Conservation (phyloP, 1,140 invertebrate genomes). For the Drosophila guanche region DNA sequence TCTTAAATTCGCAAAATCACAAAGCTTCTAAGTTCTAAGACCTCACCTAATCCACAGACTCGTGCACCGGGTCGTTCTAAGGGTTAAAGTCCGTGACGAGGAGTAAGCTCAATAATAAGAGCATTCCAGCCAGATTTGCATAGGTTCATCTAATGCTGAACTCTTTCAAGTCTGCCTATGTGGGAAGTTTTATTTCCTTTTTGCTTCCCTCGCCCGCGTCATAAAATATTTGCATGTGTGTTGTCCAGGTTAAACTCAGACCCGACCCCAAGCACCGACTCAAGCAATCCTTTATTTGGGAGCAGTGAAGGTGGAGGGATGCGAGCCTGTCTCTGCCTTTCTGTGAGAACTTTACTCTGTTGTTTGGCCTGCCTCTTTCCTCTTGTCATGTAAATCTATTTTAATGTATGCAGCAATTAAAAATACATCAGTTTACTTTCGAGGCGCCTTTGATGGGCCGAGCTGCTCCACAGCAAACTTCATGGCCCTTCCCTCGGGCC, state of each 20-base stretch:
- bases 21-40: slow-evolving; percentile 32
- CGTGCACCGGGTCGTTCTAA: slow-evolving; percentile 15
- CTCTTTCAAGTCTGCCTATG: slow-evolving; percentile 19
- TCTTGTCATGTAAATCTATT: slow-evolving; percentile 72
- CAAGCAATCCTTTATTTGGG: slow-evolving; percentile 26
- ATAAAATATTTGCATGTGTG: slow-evolving; percentile 63
- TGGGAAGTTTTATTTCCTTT: slow-evolving; percentile 9
- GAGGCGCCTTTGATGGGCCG: slow-evolving; percentile 26
- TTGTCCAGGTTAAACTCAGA: slow-evolving; percentile 15
- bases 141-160: slow-evolving; percentile 39
- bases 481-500: slow-evolving; percentile 7
- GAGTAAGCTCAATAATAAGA: slow-evolving; percentile 23
- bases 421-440: slow-evolving; percentile 67
- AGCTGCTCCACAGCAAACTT: slow-evolving; percentile 8
- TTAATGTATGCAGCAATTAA: slow-evolving; percentile 81
- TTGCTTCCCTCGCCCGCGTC: slow-evolving; percentile 2
- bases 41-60: slow-evolving; percentile 31
- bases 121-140: slow-evolving; percentile 35
- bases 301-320: too few relatives aligned
- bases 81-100: slow-evolving; percentile 26
- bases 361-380: slow-evolving; percentile 23
- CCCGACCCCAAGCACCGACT: slow-evolving; percentile 10
- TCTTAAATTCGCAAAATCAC: slow-evolving; percentile 14
- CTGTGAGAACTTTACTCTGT: slow-evolving; percentile 1
- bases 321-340: too few relatives aligned